Percentiles rank a stretch among this genome's conserved stretches.
These are phyloP conservation scores for Euphysa ruthae DNA, from an alignment of 30 jellyfish, hydroid and myxozoan species.

Conservation along the genomic window DNA sequence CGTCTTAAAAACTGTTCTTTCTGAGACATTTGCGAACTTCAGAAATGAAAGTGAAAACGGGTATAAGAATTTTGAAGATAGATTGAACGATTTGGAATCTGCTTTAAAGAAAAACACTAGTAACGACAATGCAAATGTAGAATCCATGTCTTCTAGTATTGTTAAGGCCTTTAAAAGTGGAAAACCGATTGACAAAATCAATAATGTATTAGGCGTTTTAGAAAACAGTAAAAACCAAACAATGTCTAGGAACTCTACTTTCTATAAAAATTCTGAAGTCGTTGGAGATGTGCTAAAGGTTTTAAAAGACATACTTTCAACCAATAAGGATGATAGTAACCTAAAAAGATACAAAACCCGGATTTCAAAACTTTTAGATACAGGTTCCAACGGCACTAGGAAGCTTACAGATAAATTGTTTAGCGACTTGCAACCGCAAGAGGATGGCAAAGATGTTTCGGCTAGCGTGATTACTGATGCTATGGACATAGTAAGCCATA, in stretches of 20 bases:
- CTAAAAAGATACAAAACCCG: conserved; percentile 54
- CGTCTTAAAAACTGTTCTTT: conserved; percentile 66
- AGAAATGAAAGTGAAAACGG: conserved; percentile 33
- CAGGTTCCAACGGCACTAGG: conserved; percentile 70
- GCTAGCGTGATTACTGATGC: conserved; percentile 74
- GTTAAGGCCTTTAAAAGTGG: conserved; percentile 60
- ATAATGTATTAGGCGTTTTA: conserved; percentile 44
- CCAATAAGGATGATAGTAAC: conserved; percentile 48
- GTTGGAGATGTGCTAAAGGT: conserved; percentile 82
- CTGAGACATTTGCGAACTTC: conserved; percentile 62
- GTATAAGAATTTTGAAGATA: conserved; percentile 1
- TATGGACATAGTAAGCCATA: conserved; percentile 54
- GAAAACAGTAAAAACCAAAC: conserved; percentile 32
- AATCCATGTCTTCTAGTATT: conserved; percentile 47
- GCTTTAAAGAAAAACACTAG: neutral
- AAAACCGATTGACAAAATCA: conserved; percentile 65
- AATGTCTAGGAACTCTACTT: conserved; percentile 16
- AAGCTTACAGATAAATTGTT: conserved; percentile 57
- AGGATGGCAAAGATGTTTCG: conserved; percentile 49
- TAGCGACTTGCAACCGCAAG: conserved; percentile 58
- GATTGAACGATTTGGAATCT: conserved; percentile 4
- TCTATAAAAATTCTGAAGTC: conserved; percentile 48
- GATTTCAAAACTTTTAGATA: conserved; percentile 66
- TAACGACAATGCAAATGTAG: conserved; percentile 21
- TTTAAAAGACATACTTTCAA: conserved; percentile 63